Conservation (phyloP, 37 sponge, comb jelly and placozoan genomes). For the Spongilla lacustris region DNA sequence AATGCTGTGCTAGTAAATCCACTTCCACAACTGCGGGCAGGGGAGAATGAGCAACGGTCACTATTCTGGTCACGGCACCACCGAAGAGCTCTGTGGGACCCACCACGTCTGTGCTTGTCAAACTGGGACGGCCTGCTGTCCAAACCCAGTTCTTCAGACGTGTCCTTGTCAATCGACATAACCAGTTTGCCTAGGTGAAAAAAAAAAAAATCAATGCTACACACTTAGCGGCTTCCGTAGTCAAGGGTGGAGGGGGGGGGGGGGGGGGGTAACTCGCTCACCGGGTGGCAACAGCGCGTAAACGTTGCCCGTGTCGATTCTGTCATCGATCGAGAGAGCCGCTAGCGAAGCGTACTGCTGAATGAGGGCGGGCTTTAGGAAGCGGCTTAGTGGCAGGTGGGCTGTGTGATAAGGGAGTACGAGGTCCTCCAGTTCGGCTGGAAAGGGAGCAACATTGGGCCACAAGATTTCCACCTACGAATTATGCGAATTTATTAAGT, state of each 20-base stretch:
- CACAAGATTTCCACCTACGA: slow-evolving; percentile 53
- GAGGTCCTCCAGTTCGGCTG: neutral
- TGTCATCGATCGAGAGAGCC: slow-evolving; percentile 42
- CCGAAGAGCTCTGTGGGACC: neutral
- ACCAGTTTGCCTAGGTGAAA: slow-evolving; percentile 46
- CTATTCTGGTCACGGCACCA: too few relatives aligned
- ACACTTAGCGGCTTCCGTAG: neutral
- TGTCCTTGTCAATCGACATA: slow-evolving; percentile 70
- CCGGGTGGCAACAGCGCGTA: slow-evolving; percentile 54
- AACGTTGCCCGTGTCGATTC: slow-evolving; percentile 64
- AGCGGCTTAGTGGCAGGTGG: slow-evolving; percentile 36
- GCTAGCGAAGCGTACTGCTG: neutral
- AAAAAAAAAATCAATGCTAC: neutral
- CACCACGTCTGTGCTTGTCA: slow-evolving; percentile 38
- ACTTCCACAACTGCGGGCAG: slow-evolving; percentile 60
- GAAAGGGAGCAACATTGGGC: slow-evolving; percentile 5
- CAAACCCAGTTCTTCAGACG: slow-evolving; percentile 70
- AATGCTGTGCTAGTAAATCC: slow-evolving; percentile 49
- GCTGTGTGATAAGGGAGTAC: slow-evolving; percentile 28
- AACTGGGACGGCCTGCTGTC: slow-evolving; percentile 60
- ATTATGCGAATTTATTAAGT: neutral
- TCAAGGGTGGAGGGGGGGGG: too few relatives aligned
- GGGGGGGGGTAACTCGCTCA: slow-evolving; percentile 3
- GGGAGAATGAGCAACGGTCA: neutral
- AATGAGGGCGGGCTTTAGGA: slow-evolving; percentile 42